Evolutionary conservation across 2,113 vertebrate genomes (phyloP).

Genomic region (Oriolus oriolus): DNA sequence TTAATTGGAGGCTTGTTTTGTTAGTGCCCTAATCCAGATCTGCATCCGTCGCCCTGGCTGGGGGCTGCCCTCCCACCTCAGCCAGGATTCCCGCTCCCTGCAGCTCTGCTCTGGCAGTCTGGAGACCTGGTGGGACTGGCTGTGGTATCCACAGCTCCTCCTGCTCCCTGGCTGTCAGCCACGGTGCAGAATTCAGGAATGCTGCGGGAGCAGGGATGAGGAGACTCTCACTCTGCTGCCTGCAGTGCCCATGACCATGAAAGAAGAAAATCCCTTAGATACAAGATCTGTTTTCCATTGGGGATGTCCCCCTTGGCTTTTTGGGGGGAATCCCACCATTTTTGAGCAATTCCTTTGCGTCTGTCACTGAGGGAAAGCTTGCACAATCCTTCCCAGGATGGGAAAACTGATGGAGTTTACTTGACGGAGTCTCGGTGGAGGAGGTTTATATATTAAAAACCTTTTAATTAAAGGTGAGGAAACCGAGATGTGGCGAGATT

Average conservation of each 20-base stretch:
- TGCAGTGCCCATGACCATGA: neutral
- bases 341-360: fast-evolving
- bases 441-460: neutral
- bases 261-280: neutral
- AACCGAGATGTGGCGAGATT: conserved; percentile 26
- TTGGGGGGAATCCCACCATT: fast-evolving
- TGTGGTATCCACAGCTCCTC: neutral
- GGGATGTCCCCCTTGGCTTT: neutral
- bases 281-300: fast-evolving
- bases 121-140: neutral
- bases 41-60: neutral
- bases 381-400: neutral
- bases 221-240: neutral
- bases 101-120: neutral
- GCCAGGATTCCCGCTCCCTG: neutral
- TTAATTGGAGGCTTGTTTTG: neutral
- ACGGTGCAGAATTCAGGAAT: neutral
- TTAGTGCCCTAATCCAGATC: neutral
- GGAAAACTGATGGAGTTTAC: neutral
- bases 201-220: neutral
- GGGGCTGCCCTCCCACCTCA: neutral
- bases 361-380: neutral
- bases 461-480: conserved; percentile 54
- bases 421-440: neutral
- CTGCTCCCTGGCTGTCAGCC: neutral